Conservation (phyloP, 1,140 invertebrate genomes). For the Drosophila asahinai region DNA sequence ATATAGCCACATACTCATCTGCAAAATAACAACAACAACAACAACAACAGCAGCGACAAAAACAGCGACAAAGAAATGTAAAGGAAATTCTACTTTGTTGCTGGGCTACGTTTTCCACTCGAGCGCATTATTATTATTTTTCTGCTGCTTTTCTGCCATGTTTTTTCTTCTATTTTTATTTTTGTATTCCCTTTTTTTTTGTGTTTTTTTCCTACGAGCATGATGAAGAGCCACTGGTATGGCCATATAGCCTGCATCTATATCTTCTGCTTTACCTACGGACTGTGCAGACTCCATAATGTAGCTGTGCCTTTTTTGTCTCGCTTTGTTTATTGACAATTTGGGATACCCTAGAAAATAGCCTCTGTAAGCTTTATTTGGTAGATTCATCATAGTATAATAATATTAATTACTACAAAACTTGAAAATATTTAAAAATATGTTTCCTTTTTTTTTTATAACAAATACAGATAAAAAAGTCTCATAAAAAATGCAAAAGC, state of each 20-base stretch:
- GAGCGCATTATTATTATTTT: slow-evolving; percentile 74
- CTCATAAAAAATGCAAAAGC: too few species aligned
- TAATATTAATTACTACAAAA: too few species aligned
- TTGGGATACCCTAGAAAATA: neutral
- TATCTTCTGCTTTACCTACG: slow-evolving; percentile 17
- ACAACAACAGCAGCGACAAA: slow-evolving; percentile 5
- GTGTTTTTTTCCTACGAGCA: slow-evolving; percentile 11
- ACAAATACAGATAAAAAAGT: too few species aligned
- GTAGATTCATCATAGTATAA: too few species aligned
- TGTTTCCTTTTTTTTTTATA: too few species aligned
- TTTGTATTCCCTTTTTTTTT: slow-evolving; percentile 2
- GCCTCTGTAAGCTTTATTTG: too few species aligned
- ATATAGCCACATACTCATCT: slow-evolving; percentile 34
- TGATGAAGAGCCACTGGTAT: slow-evolving; percentile 42
- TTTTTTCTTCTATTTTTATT: neutral
- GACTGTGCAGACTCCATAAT: slow-evolving; percentile 44
- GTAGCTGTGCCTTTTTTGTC: slow-evolving; percentile 50
- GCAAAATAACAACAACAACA: slow-evolving; percentile 48
- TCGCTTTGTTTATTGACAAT: neutral
- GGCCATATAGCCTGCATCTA: slow-evolving; percentile 23
- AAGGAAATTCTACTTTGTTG: slow-evolving; percentile 67
- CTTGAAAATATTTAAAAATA: too few species aligned
- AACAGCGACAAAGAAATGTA: slow-evolving; percentile 29
- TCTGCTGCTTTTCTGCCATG: slow-evolving; percentile 14
- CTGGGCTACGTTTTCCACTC: slow-evolving; percentile 71